Conservation (phyloP, 1,140 invertebrate genomes). For the Nebria ingens region DNA sequence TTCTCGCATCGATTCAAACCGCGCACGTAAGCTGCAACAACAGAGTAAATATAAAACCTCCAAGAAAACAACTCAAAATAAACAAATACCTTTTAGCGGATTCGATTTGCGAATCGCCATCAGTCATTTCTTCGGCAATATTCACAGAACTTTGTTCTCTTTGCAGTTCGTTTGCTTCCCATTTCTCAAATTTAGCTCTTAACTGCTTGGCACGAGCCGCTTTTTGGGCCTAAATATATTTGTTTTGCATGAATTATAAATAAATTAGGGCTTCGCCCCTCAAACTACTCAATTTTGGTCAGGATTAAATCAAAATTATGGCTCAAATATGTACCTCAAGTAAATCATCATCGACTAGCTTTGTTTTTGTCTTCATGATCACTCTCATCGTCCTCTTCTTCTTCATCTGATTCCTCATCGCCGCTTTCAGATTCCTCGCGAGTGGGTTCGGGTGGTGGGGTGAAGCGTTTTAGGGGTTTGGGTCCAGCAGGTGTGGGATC, state of each 20-base stretch:
- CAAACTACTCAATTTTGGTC: conserved; percentile 1
- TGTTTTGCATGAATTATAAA: too few relatives aligned
- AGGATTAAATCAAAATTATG: background rate
- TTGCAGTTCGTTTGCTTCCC: conserved; percentile 65
- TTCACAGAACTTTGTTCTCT: conserved; percentile 33
- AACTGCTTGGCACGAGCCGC: conserved; percentile 76
- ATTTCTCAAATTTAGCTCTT: conserved; percentile 83
- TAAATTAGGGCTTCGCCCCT: too few relatives aligned
- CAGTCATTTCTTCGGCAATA: conserved; percentile 39
- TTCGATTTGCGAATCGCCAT: conserved; percentile 56
- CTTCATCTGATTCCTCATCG: conserved; percentile 33
- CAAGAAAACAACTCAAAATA: too few relatives aligned
- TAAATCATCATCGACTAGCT: conserved; percentile 44
- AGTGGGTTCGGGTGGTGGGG: conserved; percentile 64
- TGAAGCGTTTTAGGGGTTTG: conserved; percentile 79
- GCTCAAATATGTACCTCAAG: conserved; percentile 21
- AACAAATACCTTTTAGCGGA: conserved; percentile 51
- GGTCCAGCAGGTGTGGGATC: conserved; percentile 52
- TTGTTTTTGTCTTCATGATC: conserved; percentile 42
- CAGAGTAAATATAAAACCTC: conserved; percentile 14
- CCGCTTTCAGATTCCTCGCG: conserved; percentile 40
- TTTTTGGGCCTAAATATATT: conserved; percentile 53
- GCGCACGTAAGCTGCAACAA: conserved; percentile 56
- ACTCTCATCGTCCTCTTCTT: conserved; percentile 46
- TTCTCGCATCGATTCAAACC: conserved; percentile 69